Evolutionary conservation across 2,113 vertebrate species (phyloP), one percentile per base, ranked within the genome.

Genomic region (Zosterops hypoxanthus): DNA sequence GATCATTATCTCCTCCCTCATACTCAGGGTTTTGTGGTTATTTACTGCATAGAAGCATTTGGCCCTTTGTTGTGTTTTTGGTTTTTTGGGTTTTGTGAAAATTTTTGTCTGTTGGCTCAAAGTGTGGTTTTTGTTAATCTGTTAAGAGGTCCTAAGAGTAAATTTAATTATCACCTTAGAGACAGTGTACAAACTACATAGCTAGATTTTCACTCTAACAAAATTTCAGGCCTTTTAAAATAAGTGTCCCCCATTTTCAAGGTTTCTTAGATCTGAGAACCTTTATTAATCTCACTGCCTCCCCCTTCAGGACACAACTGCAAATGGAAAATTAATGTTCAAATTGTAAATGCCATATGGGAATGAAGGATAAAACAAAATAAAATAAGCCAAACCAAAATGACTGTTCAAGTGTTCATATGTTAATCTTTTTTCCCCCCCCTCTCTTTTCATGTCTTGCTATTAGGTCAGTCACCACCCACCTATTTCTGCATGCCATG

Each of bases 401-500:
- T 9, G 24, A 56, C 9, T 61, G 16, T 88, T 79, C 20, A 70
- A 50, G 20, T 88, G 23, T 82, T 92, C 89, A 77, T 69, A 65
- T 92, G 29, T 82, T 57, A 25, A 46, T 77, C 8, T 36, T 33
- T 77, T 55, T 47, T 33, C 3, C 7, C 15, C 7, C 15, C 15
- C 3, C 31, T 8, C 56, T 85, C 42, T 72, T 53, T 95, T 94
- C 50, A 28, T 93, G 22, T 95, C 65, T 88, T 93, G 57, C 50
- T 95, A 4, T 82, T 97, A 99, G 99, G 99, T 99, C 96, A 99
- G 99, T 97, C 99, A 99, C 95, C 99, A 99, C 71, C 99, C 99
- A n/a, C 99, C 99, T 14, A 98, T 99, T 95, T 99, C 99, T 95
- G 99, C 99, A 59, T 99, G 99, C 92, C 99, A 99, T 36, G 99